These are phyloP conservation scores for Cygnus buccinator DNA, from an alignment of 2,113 vertebrate species.

Conservation along the genomic window DNA sequence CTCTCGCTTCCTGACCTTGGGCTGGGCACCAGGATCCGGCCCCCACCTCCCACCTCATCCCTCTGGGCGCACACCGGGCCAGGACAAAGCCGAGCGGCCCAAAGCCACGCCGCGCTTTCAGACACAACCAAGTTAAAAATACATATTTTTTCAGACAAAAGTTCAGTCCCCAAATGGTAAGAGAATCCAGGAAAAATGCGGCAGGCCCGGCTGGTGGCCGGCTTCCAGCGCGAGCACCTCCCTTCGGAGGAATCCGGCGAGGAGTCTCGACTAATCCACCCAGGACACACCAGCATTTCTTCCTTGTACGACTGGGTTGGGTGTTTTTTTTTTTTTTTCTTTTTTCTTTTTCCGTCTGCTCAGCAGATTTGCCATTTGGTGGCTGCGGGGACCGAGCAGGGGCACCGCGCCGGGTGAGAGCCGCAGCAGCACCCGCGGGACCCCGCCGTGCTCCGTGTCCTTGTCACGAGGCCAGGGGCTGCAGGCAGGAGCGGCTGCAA, in stretches of 20 bases:
- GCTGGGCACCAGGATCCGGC: fast-evolving
- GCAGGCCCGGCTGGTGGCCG: slow-evolving; percentile 38
- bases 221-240: slow-evolving; percentile 54
- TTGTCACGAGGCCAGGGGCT: not conserved
- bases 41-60: not conserved
- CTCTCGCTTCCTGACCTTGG: not conserved
- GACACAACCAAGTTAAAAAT: slow-evolving; percentile 46
- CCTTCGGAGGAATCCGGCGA: slow-evolving; percentile 61
- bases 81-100: not conserved
- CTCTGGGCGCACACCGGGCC: fast-evolving
- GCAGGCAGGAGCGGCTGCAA: not conserved
- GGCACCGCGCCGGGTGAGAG: fast-evolving
- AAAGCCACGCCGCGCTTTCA: not conserved
- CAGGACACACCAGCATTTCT: slow-evolving; percentile 63
- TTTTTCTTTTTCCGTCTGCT: not conserved
- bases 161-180: slow-evolving; percentile 57
- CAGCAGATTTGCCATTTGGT: not conserved
- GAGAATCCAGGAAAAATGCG: slow-evolving; percentile 56
- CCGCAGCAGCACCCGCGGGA: not conserved
- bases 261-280: slow-evolving; percentile 65
- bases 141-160: slow-evolving; percentile 45
- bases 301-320: slow-evolving; percentile 27
- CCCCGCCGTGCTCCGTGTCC: fast-evolving
- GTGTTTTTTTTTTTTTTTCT: not conserved
- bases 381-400: fast-evolving